These are phyloP conservation scores for Nothoprocta perdicaria DNA, from an alignment of 2,113 vertebrate genomes.

Conservation along the genomic window DNA sequence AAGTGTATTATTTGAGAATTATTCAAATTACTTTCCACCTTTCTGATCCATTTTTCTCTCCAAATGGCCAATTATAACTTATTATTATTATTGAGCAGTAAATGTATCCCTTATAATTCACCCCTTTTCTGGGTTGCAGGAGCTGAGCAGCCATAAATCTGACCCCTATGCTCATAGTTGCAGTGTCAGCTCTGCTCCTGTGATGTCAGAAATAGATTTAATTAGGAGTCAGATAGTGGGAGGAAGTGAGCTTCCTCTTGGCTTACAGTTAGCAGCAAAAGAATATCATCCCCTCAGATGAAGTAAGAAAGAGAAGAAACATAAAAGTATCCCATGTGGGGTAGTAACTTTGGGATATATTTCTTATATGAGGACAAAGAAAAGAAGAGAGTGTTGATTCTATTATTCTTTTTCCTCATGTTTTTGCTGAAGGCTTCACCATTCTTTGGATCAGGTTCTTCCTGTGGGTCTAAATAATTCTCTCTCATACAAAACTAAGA, in stretches of 20 bases:
- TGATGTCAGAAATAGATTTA: not conserved
- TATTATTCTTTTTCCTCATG: not conserved
- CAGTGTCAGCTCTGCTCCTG: not conserved
- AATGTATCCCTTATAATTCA: not conserved
- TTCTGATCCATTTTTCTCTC: conserved; percentile 12
- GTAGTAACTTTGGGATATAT: not conserved
- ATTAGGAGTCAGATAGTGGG: not conserved
- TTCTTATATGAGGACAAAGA: not conserved
- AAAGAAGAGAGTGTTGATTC: not conserved
- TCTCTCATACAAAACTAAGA: not conserved
- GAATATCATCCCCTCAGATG: not conserved
- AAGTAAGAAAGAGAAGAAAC: not conserved
- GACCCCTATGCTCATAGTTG: not conserved
- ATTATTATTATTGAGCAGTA: not conserved
- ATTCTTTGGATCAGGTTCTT: not conserved
- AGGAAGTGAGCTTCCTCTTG: not conserved
- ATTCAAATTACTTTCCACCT: conserved; percentile 18
- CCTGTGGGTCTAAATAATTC: not conserved
- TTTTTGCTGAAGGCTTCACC: not conserved
- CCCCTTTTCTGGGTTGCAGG: not conserved
- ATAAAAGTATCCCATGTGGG: not conserved
- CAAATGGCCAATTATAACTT: not conserved
- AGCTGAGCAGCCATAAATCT: not conserved
- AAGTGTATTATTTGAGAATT: conserved; percentile 14
- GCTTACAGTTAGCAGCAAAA: not conserved